Conservation (phyloP, 1,140 invertebrate genomes). For the Drosophila persimilis region DNA sequence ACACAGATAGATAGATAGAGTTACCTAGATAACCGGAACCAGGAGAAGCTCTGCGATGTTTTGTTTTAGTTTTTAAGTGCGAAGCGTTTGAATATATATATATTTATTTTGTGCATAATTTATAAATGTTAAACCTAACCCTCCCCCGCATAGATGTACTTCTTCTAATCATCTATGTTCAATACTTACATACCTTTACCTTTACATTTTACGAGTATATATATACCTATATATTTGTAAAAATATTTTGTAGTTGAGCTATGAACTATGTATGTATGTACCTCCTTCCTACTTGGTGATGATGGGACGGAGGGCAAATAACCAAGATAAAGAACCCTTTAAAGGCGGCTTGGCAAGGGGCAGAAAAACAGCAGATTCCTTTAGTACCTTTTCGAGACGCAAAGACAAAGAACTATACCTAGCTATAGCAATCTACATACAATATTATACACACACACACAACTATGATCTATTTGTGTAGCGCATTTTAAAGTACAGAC, state of each 20-base stretch:
- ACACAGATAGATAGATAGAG: background rate
- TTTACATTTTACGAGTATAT: background rate
- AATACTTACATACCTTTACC: conserved; percentile 35
- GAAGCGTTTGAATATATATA: conserved; percentile 61
- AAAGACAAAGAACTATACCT: conserved; percentile 52
- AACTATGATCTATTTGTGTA: conserved; percentile 67
- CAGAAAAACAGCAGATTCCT: conserved; percentile 53
- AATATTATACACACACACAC: conserved; percentile 25
- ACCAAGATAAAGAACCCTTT: conserved; percentile 12
- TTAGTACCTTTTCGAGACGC: conserved; percentile 70
- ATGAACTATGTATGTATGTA: conserved; percentile 14
- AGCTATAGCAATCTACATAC: conserved; percentile 22
- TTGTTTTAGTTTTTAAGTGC: conserved; percentile 68
- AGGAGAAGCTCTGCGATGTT: conserved; percentile 33
- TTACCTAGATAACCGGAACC: background rate
- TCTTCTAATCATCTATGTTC: conserved; percentile 35
- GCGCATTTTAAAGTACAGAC: conserved; percentile 68
- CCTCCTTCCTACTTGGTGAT: conserved; percentile 7
- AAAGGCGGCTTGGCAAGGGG: conserved; percentile 31
- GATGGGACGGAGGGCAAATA: conserved; percentile 8
- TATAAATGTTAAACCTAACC: conserved; percentile 60
- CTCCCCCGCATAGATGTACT: conserved; percentile 27
- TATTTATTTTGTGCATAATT: conserved; percentile 74
- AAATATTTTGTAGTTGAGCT: conserved; percentile 63
- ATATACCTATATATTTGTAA: conserved; percentile 59